Conservation (phyloP, 2,113 vertebrate species). For the Callithrix jacchus region DNA sequence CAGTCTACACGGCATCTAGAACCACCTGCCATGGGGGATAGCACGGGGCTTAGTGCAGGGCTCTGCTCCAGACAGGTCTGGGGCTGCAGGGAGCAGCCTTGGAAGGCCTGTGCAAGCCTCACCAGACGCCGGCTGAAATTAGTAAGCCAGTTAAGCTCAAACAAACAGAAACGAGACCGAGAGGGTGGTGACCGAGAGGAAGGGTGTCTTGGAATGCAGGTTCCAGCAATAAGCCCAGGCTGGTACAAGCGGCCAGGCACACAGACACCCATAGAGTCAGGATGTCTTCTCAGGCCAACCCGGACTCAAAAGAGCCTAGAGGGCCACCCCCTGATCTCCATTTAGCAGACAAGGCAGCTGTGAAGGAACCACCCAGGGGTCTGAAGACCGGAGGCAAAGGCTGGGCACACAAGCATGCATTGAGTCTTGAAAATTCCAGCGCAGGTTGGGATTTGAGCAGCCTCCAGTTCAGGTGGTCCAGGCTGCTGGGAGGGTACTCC, state of each 20-base stretch:
- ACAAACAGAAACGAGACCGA: conserved; percentile 21
- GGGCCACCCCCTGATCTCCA: too few relatives aligned
- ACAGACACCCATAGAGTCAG: background rate
- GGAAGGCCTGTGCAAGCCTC: background rate
- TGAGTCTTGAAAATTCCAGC: background rate
- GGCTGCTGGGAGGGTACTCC: background rate
- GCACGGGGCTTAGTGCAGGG: accelerated
- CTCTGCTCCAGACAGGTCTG: background rate
- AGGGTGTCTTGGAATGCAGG: background rate
- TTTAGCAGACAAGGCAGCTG: background rate
- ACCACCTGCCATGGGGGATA: background rate
- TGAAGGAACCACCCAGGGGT: background rate
- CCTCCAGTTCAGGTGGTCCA: background rate
- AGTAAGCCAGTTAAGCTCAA: conserved; percentile 68
- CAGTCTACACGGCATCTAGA: background rate
- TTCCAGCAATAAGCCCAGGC: background rate
- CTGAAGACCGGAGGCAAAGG: background rate
- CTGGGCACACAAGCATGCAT: background rate
- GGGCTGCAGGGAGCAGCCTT: background rate
- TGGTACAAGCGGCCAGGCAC: background rate
- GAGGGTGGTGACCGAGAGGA: background rate
- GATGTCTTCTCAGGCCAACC: background rate
- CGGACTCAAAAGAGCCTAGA: background rate
- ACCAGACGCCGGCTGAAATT: conserved; percentile 53
- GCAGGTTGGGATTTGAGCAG: background rate